Evolutionary conservation across 37 sponge, comb jelly and placozoan genomes (phyloP), one percentile per base, ranked within the genome.

Genomic region (Aplysina aerophoba): DNA sequence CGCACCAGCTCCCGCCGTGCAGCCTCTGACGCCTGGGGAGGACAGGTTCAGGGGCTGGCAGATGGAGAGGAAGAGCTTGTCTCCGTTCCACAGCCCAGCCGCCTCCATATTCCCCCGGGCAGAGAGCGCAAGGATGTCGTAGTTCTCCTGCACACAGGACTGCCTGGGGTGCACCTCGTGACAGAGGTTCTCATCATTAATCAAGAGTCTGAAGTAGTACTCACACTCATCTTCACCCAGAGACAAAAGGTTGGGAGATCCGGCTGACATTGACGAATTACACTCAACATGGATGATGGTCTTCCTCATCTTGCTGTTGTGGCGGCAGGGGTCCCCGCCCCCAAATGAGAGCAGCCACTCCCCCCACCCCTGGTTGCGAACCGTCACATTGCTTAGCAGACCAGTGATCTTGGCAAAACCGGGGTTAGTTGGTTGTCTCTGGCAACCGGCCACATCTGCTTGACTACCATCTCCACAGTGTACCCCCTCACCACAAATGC

Each of bases 201-300:
- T 88, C 6, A 88, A 81, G 89, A 90, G 88, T 30, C 40, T 67
- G 28, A 93, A 93, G 19, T 83, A 58, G 60, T 93, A 93, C 31
- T 59, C 69, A 83, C 94, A 93, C 37, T 80, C 38, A 55, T 80
- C 83, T 38, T 93, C 94, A 0, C 62, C 8, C 36, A 88, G 50
- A 63, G 64, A 93, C 22, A 30, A 25, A 17, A 90, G 86, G 5
- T 28, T 11, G 1, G 84, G 73, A 20, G n/a, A 17, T 37, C 58
- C 54, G 3, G 54, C 62, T 4, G 61, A 44, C 20, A 69, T 54
- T 1, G 21, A 16, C 64, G 62, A 60, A 44, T 89, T 85, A 55
- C 94, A 93, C 37, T 82, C 77, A 40, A 93, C 72, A 35, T 84
- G 78, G 50, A 93, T 83, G 44, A 80, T 65, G 44, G 82, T 84